phyloP scores from a whole-genome alignment of 1,140 invertebrate species.

The Bathynomus jamesi region DNA sequence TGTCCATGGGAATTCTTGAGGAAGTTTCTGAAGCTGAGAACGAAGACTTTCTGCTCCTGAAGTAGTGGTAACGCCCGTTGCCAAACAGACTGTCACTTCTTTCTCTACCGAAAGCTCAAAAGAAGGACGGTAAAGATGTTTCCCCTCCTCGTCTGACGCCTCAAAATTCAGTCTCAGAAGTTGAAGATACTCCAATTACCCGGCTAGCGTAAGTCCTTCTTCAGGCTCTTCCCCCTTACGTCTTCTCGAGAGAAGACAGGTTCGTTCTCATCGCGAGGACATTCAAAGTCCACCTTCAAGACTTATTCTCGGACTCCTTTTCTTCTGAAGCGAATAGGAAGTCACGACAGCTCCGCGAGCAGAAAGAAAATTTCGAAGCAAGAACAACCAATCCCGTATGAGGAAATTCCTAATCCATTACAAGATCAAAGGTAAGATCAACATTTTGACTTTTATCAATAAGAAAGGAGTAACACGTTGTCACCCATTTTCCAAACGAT shows the following conservation, averaged over 20 bases:
- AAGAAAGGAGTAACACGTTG: no score
- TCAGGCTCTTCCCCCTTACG: no score
- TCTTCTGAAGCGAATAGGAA: not conserved
- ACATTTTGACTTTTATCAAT: no score
- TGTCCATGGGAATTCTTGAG: not conserved
- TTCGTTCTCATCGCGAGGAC: not conserved
- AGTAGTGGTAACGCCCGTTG: slow-evolving; percentile 10
- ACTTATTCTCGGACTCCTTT: not conserved
- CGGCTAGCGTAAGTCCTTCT: no score
- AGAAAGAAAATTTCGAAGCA: not conserved
- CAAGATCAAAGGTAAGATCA: not conserved
- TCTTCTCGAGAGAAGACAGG: no score
- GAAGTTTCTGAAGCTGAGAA: not conserved
- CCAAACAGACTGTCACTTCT: not conserved
- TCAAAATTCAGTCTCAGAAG: not conserved
- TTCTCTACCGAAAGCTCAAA: no score
- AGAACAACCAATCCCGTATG: not conserved
- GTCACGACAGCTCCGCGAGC: not conserved
- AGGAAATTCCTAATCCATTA: not conserved
- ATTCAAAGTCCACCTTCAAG: not conserved
- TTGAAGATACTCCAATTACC: not conserved
- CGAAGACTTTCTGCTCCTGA: slow-evolving; percentile 12
- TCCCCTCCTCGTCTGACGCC: not conserved
- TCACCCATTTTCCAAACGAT: no score
- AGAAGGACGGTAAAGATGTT: not conserved